Percentiles rank a stretch among this genome's conserved stretches.
Conservation (phyloP, 2,888 invertebrate genomes). For the Lasioglossum leucozonium region DNA sequence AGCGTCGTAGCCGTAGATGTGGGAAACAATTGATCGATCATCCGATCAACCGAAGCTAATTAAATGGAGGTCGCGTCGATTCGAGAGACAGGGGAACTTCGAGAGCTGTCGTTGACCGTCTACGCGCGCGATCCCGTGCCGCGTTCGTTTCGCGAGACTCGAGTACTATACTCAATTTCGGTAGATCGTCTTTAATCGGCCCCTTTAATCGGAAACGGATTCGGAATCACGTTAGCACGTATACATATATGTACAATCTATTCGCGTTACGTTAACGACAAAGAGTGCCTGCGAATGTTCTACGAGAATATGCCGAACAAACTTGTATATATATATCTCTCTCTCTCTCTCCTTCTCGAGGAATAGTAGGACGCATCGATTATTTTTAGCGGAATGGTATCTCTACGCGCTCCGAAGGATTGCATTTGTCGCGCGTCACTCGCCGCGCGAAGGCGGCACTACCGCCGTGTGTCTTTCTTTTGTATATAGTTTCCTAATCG, state of each 20-base stretch:
- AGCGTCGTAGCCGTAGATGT: neutral
- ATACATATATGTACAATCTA: conserved; percentile 38
- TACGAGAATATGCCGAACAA: conserved; percentile 32
- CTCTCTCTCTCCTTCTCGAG: too few species aligned
- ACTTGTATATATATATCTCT: conserved; percentile 36
- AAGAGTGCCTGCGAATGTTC: conserved; percentile 62
- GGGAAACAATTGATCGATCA: neutral
- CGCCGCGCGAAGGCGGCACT: neutral
- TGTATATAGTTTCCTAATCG: conserved; percentile 75
- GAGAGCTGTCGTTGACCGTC: neutral
- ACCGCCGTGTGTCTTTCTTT: conserved; percentile 67
- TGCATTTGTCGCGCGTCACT: neutral
- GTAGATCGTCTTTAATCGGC: neutral
- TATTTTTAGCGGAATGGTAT: conserved; percentile 25
- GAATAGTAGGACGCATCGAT: conserved; percentile 29
- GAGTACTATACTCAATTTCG: conserved; percentile 3
- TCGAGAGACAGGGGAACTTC: neutral
- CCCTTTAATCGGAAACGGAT: neutral
- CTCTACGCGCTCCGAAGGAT: neutral
- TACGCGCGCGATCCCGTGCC: neutral
- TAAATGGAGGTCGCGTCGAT: neutral
- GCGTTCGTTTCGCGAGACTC: neutral
- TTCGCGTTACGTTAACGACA: conserved; percentile 47
- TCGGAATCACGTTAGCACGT: neutral
- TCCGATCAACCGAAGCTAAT: neutral